A percentile compares a stretch with the other conserved stretches of the same genome.
phyloP scores from a whole-genome alignment of 2,888 invertebrate genomes.

The Eristalinus aeneus region DNA sequence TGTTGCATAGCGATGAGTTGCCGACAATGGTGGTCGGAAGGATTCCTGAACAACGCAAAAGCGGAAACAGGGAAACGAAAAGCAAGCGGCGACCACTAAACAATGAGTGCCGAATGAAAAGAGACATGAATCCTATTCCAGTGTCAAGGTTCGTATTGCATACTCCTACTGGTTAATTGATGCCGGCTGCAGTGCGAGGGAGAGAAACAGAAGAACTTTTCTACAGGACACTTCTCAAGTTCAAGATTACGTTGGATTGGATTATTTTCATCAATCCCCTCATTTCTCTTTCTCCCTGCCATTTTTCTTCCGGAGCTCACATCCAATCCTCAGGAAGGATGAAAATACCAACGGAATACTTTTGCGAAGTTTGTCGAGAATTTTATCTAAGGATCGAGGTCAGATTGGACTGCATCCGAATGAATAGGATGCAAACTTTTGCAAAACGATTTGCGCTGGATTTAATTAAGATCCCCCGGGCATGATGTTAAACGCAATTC shows the following conservation, averaged over 20 bases:
- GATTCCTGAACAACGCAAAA: background rate
- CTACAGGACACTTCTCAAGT: slow-evolving; percentile 11
- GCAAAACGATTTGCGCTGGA: background rate
- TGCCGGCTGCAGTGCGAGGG: slow-evolving; percentile 25
- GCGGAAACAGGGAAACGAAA: background rate
- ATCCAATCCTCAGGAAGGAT: background rate
- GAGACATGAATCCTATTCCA: background rate
- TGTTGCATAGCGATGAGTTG: slow-evolving; percentile 48
- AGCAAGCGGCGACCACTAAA: slow-evolving; percentile 5
- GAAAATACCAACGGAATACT: background rate
- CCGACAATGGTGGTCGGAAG: background rate
- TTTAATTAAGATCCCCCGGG: background rate
- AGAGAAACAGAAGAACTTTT: slow-evolving; percentile 4
- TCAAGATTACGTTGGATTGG: slow-evolving; percentile 32
- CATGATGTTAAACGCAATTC: background rate
- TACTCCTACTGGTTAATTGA: slow-evolving; percentile 50
- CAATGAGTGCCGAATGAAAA: slow-evolving; percentile 12
- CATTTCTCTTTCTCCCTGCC: background rate
- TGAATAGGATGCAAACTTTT: background rate
- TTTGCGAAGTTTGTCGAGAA: background rate
- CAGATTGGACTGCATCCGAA: background rate
- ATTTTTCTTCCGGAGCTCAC: background rate
- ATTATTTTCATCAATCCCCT: slow-evolving; percentile 31
- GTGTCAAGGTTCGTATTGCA: slow-evolving; percentile 37
- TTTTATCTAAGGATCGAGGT: background rate